Evolutionary conservation across 2,113 vertebrate genomes (phyloP).

Genomic region (Pholis gunnellus): DNA sequence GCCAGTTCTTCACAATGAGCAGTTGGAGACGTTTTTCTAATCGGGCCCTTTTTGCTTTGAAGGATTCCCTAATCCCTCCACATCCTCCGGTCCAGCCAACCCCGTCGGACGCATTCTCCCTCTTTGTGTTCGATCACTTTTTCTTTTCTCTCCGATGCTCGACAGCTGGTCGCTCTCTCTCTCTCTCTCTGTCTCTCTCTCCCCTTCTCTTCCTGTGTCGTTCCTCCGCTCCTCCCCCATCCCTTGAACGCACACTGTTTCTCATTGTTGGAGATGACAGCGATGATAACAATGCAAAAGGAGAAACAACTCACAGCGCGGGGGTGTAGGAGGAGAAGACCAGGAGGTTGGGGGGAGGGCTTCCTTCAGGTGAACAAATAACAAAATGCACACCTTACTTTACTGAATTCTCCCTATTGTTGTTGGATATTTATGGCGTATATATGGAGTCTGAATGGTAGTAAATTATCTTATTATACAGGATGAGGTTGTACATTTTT

Average conservation of each 20-base stretch:
- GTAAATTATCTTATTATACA: neutral
- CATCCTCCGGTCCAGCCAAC: constrained; percentile 53
- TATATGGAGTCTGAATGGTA: neutral
- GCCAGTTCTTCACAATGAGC: neutral
- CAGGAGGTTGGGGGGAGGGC: neutral
- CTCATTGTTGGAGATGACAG: constrained; percentile 83
- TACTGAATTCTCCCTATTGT: neutral
- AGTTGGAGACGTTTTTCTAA: constrained; percentile 21
- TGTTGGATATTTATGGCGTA: neutral
- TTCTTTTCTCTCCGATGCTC: constrained; percentile 69
- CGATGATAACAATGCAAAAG: constrained; percentile 76
- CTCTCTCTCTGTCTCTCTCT: constrained; percentile 1
- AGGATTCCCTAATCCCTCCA: constrained; percentile 43
- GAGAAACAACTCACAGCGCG: constrained; percentile 64
- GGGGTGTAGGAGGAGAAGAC: constrained; percentile 27
- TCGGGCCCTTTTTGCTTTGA: constrained; percentile 14
- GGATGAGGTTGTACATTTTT: neutral
- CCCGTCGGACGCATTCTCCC: constrained; percentile 50
- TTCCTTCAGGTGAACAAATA: constrained; percentile 64
- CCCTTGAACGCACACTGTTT: constrained; percentile 77
- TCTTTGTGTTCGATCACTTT: constrained; percentile 67
- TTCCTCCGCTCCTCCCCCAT: constrained; percentile 73
- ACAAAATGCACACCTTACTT: neutral
- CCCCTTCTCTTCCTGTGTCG: constrained; percentile 67
- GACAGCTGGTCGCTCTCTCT: constrained; percentile 73